Percentiles rank a stretch among this genome's conserved stretches.
Conservation (phyloP, 2,797 vertebrate species). For the Mus minutoides region DNA sequence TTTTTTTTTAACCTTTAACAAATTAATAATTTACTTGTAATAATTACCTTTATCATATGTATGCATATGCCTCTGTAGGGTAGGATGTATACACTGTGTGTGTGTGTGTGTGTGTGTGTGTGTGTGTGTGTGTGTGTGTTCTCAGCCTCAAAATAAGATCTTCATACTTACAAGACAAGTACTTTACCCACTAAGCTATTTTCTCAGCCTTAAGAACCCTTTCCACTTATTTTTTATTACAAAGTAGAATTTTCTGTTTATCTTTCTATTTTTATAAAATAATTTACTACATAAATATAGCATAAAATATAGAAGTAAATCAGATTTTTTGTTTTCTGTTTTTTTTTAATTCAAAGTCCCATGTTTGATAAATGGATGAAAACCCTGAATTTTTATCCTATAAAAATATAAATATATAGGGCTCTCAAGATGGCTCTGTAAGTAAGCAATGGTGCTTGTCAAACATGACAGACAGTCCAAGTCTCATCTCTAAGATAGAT, state of each 20-base stretch:
- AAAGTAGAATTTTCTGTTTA: conserved; percentile 20
- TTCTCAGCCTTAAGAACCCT: not conserved
- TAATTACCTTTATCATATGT: not conserved
- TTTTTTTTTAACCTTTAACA: conserved; percentile 19
- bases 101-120: not conserved
- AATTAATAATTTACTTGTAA: not conserved
- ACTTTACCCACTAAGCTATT: not conserved
- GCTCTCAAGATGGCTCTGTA: not conserved
- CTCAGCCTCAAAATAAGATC: not conserved
- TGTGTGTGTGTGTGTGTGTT: not conserved
- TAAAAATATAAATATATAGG: not conserved
- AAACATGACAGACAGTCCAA: not conserved
- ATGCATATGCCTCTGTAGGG: not conserved
- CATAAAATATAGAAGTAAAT: not conserved
- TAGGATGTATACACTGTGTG: not conserved
- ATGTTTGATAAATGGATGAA: not conserved
- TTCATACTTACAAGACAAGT: not conserved
- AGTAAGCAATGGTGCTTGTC: not conserved
- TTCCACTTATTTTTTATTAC: not conserved
- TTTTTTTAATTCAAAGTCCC: not conserved
- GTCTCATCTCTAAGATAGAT: not conserved
- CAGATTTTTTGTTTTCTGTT: not conserved
- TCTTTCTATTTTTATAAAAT: not conserved
- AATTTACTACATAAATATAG: not conserved
- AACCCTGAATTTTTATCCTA: not conserved